Evolutionary conservation across 2,113 vertebrate species (phyloP), one percentile per base, ranked within the genome.

Genomic region (Otis tarda): DNA sequence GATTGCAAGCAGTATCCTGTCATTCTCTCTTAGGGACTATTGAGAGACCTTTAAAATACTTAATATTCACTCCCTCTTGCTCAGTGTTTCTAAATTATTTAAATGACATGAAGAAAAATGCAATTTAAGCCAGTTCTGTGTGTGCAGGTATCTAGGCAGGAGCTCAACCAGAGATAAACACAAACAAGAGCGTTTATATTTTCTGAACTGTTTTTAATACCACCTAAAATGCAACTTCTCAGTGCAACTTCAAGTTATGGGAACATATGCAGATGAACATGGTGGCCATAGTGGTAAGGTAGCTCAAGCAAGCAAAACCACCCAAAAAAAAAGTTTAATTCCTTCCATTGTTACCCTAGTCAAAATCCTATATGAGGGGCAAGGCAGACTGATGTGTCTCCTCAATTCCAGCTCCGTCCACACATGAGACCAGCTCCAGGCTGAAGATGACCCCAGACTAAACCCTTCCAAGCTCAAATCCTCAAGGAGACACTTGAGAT

Each of bases 31-130:
- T 39, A 61, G 83, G 19, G 35, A 84, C 50, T 45, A 39, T 41
- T 86, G 53, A 83, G 68, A 88, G 47, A 83, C 68, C 49, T 93
- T 86, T 89, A 77, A 85, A 89, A 86, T 81, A 57, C 33, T 85
- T 90, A 90, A 84, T 83, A 89, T 75, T 88, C 45, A 21, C n/a
- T 87, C 45, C 15, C 41, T 90, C 14, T 87, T 87, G 15, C 57
- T 84, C 59, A 14, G 7, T 31, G 22, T 73, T 70, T 89, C 74
- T 86, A 61, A 75, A 95, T 94, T 90, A 69, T 95, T 94, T 87
- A 92, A 88, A 94, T 82, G 9, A 81, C 60, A 22, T 3, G 27
- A 89, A 47, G 22, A 81, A 90, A 90, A 83, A 83, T 47, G 24
- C 19, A 70, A 80, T 90, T 84, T 75, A 80, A 88, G 21, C 39